These are phyloP conservation scores for Gymnosoma rotundatum DNA, from an alignment of 2,888 invertebrate genomes.

Conservation along the genomic window DNA sequence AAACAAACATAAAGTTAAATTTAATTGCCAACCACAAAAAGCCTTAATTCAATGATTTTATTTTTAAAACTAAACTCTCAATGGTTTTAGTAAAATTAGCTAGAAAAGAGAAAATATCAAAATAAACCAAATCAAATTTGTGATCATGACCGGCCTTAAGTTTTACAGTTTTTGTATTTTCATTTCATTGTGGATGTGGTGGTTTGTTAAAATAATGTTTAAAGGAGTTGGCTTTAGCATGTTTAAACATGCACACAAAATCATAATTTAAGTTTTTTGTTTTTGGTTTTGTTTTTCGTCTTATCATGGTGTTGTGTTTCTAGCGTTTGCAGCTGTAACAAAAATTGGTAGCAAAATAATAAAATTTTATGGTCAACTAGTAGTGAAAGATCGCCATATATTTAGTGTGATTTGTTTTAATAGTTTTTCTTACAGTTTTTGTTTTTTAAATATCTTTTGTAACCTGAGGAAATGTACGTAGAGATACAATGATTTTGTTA, in stretches of 20 bases:
- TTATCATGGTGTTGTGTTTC: conserved; percentile 27
- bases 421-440: conserved; percentile 18
- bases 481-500: background rate
- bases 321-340: conserved; percentile 55
- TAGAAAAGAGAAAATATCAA: background rate
- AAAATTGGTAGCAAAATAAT: conserved; percentile 77
- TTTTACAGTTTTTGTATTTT: conserved; percentile 19
- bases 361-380: conserved; percentile 78
- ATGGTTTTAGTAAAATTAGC: conserved; percentile 13
- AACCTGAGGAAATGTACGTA: conserved; percentile 4
- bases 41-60: conserved; percentile 11
- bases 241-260: conserved; percentile 61
- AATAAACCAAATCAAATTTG: conserved; percentile 32
- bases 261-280: conserved; percentile 46
- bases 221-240: conserved; percentile 55
- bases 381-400: conserved; percentile 70
- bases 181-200: conserved; percentile 6
- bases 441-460: background rate
- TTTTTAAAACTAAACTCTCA: background rate
- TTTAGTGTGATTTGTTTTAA: conserved; percentile 57
- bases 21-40: conserved; percentile 33
- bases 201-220: conserved; percentile 1
- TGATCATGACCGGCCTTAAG: conserved; percentile 62
- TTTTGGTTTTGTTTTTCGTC: background rate
- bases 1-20: conserved; percentile 15